Evolutionary conservation across 2,797 vertebrate species (phyloP), one percentile per base, ranked within the genome.

Genomic region (Allenopithecus nigroviridis): DNA sequence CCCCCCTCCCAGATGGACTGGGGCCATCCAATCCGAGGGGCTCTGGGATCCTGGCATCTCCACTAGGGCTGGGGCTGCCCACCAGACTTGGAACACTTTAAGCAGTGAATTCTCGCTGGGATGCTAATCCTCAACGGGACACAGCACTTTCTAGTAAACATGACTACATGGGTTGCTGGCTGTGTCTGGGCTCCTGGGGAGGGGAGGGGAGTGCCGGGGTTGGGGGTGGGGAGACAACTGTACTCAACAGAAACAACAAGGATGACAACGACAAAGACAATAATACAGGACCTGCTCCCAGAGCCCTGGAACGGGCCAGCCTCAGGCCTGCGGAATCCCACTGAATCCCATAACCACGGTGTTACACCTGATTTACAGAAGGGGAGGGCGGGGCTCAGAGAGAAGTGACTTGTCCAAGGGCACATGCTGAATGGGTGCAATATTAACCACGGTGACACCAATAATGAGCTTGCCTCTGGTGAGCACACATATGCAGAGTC

Each of bases 121-220:
- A 41, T 55, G 53, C n/a, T 5, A 36, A 39, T 68, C 43, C 90
- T 90, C 88, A 46, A 0, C 0, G 24, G 87, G 92, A 78, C 43
- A 28, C 88, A 30, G 89, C 0, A 57, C 95, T 96, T 98, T 95
- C 95, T 96, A 98, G 97, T 95, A 97, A 97, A 98, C 97, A 97
- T 0, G 43, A 59, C 78, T 93, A 92, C 83, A 90, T 26, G 95
- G 59, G 87, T 74, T 70, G 19, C 24, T 2, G 72, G 41, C 76
- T 53, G n/a, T 78, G 61, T 95, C 91, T 17, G 41, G 57, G 59
- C 59, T 95, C 68, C 75, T 46, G 3, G 79, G 53, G 46, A 78
- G 17, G 6, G 4, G 19, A 36, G 36, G 6, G 8, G 19, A 36
- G 48, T 91, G 28, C 21, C 21, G 19, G n/a, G 46, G 16, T 28